Base-by-base conservation (phyloP, 2,888 invertebrate species). In the Dryocosmus kuriphilus region DNA sequence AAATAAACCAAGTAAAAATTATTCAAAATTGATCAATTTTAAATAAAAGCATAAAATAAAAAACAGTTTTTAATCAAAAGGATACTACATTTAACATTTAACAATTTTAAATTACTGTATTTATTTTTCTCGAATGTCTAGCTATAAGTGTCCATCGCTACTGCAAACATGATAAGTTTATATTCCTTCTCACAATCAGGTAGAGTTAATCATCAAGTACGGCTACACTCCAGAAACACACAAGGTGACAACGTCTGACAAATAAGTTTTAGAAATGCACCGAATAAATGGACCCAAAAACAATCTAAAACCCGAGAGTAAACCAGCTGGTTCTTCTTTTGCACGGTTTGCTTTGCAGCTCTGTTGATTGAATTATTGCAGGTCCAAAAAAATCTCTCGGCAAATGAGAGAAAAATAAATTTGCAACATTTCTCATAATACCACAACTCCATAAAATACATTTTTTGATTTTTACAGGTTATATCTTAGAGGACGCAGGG, bases 181-280 rank as follows among this genome's bases (percentile, higher is more conserved):
- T 16, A 5, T 46, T 46, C 14, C 14, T 46, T 46, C 9, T 46
- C 19, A 19, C 1, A 46, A 19, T 19, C 9, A 92, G 93, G 85
- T 86, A 0, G 92, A 93, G 75, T 88, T 95, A 30, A 92, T 95
- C 0, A 87, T 87, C 19, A 94, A 94, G 85, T 94, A 95, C 86
- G 93, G 94, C 0, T 96, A 96, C 88, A 93, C 93, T 0, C 89
- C 93, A 0, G 95, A 96, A 90, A 92, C 92, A 16, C 94, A 96
- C 88, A 88, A 89, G 2, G 93, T 95, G 0, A 92, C 91, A 6
- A 98, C 97, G 0, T 89, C 92, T 5, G 97, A 98, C 92, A 96
- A 96, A 2, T 97, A 96, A 87, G 94, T 96, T 24, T 92, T 98
- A 80, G 93, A 94, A 77, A 85, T 97, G 87, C 96, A 97, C 88